Evolutionary conservation across 2,888 invertebrate genomes (phyloP).

Genomic region (Hyposoter dolosus): DNA sequence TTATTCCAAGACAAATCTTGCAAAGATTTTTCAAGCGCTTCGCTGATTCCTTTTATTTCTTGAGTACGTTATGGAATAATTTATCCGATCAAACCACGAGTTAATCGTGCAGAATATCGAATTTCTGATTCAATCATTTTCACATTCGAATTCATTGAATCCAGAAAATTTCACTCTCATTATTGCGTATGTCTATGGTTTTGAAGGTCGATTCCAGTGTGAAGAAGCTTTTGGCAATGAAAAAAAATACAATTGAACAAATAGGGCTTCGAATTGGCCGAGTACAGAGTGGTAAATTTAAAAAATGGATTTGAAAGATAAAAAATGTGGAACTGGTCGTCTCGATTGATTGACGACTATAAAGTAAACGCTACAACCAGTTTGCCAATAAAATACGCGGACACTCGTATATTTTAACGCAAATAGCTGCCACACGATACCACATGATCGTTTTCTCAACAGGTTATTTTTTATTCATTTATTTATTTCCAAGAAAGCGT

Average conservation of each 20-base stretch:
- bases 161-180: neutral
- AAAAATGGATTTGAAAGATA: neutral
- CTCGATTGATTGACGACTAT: conserved; percentile 10
- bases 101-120: neutral
- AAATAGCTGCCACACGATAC: conserved; percentile 17
- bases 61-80: neutral
- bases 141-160: neutral
- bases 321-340: neutral
- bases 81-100: neutral
- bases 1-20: too few relatives aligned
- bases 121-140: neutral
- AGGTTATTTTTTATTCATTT: neutral
- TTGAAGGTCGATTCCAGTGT: neutral
- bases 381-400: neutral
- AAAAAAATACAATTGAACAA: neutral
- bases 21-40: too few relatives aligned
- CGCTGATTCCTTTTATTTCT: neutral
- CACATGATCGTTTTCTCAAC: conserved; percentile 3
- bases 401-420: conserved; percentile 8
- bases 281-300: neutral
- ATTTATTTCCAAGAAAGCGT: conserved; percentile 64
- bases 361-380: neutral
- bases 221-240: neutral
- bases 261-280: neutral
- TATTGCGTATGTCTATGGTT: neutral